Conservation (phyloP, 2,888 invertebrate species). For the Adelphocoris suturalis region DNA sequence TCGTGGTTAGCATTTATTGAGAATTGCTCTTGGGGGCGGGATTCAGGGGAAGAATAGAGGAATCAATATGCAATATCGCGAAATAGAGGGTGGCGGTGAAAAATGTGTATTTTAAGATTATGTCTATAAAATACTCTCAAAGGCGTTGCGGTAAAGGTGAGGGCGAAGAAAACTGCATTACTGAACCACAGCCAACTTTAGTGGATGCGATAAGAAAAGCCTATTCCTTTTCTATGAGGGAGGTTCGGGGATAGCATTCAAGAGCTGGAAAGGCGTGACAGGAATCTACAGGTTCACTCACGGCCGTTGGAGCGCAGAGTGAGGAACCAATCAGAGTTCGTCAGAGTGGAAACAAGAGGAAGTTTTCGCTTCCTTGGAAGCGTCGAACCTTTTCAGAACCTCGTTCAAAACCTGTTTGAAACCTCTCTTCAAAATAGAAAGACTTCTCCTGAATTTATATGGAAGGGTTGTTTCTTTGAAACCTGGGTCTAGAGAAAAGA, state of each 20-base stretch:
- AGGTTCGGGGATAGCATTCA: neutral
- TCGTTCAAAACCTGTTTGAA: conserved; percentile 36
- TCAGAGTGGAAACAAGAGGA: conserved; percentile 42
- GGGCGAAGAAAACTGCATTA: neutral
- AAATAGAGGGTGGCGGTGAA: too few relatives aligned
- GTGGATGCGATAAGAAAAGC: neutral
- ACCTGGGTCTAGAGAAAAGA: neutral
- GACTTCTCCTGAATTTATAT: neutral
- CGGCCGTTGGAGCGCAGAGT: conserved; percentile 25
- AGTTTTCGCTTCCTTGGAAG: neutral
- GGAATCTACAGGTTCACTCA: conserved; percentile 3
- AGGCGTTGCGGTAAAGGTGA: neutral
- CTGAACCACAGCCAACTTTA: neutral
- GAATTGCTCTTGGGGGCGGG: too few relatives aligned
- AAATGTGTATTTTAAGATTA: neutral
- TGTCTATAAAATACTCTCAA: neutral
- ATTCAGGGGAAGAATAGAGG: too few relatives aligned
- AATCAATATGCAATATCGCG: neutral
- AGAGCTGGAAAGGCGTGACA: conserved; percentile 44
- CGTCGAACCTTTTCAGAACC: conserved; percentile 30
- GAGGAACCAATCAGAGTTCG: conserved; percentile 27
- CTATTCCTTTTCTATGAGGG: neutral
- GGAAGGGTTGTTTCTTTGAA: neutral
- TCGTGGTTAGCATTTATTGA: too few relatives aligned
- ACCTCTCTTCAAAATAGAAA: neutral